These are phyloP conservation scores for Notolabrus celidotus DNA, from an alignment of 2,797 vertebrate genomes.

Conservation along the genomic window DNA sequence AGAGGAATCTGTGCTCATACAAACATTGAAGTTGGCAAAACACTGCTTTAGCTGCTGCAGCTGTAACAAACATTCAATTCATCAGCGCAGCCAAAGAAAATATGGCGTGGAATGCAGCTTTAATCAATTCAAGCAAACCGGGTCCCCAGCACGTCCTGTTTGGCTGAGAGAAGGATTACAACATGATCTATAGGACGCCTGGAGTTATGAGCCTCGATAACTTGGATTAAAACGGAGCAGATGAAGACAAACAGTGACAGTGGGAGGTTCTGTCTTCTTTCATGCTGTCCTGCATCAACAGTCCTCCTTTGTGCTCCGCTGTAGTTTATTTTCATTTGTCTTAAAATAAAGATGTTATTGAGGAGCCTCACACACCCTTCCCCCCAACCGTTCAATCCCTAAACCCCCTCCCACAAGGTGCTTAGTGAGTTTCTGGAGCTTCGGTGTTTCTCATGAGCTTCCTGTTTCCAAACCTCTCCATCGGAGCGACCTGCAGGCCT, in stretches of 20 bases:
- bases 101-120: slow-evolving; percentile 77
- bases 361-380: slow-evolving; percentile 33
- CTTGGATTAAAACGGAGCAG: slow-evolving; percentile 16
- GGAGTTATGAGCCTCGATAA: slow-evolving; percentile 17
- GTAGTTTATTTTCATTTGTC: slow-evolving; percentile 71
- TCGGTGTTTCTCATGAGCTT: slow-evolving; percentile 54
- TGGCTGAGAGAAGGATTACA: slow-evolving; percentile 52
- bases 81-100: slow-evolving; percentile 77
- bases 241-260: slow-evolving; percentile 16
- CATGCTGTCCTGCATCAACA: slow-evolving; percentile 33
- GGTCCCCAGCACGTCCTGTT: slow-evolving; percentile 71
- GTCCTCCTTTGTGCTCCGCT: slow-evolving; percentile 52
- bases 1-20: slow-evolving; percentile 73
- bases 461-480: slow-evolving; percentile 45
- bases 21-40: slow-evolving; percentile 79
- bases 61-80: slow-evolving; percentile 84
- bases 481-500: slow-evolving; percentile 2
- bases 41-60: slow-evolving; percentile 64
- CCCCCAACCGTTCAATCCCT: neutral
- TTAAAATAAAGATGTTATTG: slow-evolving; percentile 68
- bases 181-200: neutral
- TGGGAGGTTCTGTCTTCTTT: slow-evolving; percentile 24
- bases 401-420: slow-evolving; percentile 63
- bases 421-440: slow-evolving; percentile 45
- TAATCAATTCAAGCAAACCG: slow-evolving; percentile 79